Base-by-base conservation (phyloP, 2,797 vertebrate species). In the Clarias pachynema region DNA sequence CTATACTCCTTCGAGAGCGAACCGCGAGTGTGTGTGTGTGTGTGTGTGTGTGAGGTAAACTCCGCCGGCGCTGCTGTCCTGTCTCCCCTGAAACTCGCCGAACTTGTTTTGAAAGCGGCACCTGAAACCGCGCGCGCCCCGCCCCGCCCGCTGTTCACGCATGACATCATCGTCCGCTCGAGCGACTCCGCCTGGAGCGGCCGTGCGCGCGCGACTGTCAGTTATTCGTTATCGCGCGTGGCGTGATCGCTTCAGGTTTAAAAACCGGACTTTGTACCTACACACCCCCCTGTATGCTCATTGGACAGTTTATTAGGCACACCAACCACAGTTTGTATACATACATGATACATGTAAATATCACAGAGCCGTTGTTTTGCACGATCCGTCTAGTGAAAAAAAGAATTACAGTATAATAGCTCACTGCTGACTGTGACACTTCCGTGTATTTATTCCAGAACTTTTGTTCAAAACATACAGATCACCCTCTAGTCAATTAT, bases 21-120 rank as follows among this genome's bases (percentile, higher is more conserved):
- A 10, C 44, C 9, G 49, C 63, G 16, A 1, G 1, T 68, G 24
- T 74, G 44, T 73, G 24, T 49, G 40, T n/a, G 34, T 40, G 68
- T 78, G 31, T 57, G 5, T 56, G 14, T 77, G 73, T 26, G n/a
- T 8, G 15, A 16, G 9, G 44, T 66, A 1, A 70, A 60, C 22
- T 26, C 34, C 34, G 16, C 69, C 69, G 3, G 53, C 0, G 59
- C 44, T 79, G 81, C 65, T 49, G 9, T 16, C 26, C 22, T 65
- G 65, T 44, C 34, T 49, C 26, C 62, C 22, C 79, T 74, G 9
- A 16, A 18, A 85, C 83, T 85, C 68, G 62, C 66, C 69, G 16
- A 79, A 89, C 86, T 93, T 91, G 90, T 94, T 92, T 89, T 91
- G 91, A 93, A 93, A 93, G 87, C 84, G 85, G 59, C 91, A 94